Evolutionary conservation across 1,140 invertebrate species (phyloP), one percentile per base, ranked within the genome.

Genomic region (Cheumatopsyche charites): DNA sequence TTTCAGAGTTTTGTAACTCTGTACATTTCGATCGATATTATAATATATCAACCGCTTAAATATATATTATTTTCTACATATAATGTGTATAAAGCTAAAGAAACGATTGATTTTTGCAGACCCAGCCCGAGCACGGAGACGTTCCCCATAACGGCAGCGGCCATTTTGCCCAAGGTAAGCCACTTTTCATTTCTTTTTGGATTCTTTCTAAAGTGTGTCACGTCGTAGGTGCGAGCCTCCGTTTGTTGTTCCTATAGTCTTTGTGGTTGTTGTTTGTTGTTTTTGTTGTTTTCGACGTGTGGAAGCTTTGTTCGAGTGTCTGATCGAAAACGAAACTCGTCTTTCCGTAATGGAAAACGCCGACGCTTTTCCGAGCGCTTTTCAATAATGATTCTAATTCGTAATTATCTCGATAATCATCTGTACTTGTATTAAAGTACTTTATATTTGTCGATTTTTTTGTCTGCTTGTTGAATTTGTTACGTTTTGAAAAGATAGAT

Each of bases 151-250:
- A 67, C 68, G 47, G 43, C 74, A 41, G 45, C 71, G 23, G 45
- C 71, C 45, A 67, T 75, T 17, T 63, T 75, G 62, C 55, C 74
- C 74, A 75, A 75, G 74, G 74, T 75, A 73, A 75, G 62, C 45
- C 62, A 73, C 63, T 69, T 73, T 55, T 62, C 47, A 68, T 68
- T 68, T 68, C 47, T 68, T 68, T 68, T 55, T 26, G 23, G 49
- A 68, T 55, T 68, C 66, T 42, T 17, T 29, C 47, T 21, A 55
- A 68, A 36, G 23, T 55, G 66, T 55, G 66, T 66, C 63, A 66
- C 23, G 21, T 36, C 29, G 29, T 36, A 36, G 29, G 29, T 4
- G 29, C 29, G 29, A 36, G 29, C 55, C 15, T 12, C 19, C 55
- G 21, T 23, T 12, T 25, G 13, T 5, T 26, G 55, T 58, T 26